phyloP scores from a whole-genome alignment of 2,888 invertebrate species.

The Heliconius ethilla region DNA sequence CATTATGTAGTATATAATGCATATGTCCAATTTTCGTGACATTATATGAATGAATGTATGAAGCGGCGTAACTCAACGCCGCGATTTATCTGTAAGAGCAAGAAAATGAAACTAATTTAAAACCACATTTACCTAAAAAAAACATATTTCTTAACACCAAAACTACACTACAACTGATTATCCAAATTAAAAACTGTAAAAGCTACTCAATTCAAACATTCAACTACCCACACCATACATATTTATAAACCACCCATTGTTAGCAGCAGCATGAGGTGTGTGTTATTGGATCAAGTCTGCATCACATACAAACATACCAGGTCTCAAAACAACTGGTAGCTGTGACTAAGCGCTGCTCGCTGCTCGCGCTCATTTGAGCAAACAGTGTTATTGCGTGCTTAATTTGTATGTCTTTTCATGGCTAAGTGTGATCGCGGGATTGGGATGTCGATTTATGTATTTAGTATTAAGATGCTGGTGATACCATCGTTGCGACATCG shows the following conservation, averaged over 20 bases:
- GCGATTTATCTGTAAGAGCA: too few relatives aligned
- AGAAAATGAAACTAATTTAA: too few relatives aligned
- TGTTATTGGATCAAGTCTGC: conserved; percentile 54
- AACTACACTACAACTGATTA: not conserved
- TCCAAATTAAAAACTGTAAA: not conserved
- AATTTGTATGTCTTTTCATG: conserved; percentile 11
- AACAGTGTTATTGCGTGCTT: conserved; percentile 51
- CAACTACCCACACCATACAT: conserved; percentile 26
- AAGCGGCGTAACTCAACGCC: too few relatives aligned
- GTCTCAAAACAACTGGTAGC: conserved; percentile 61
- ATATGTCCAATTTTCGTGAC: too few relatives aligned
- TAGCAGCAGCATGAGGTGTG: conserved; percentile 45
- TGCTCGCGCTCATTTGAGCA: conserved; percentile 64
- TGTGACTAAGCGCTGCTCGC: conserved; percentile 59
- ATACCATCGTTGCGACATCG: not conserved
- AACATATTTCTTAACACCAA: not conserved
- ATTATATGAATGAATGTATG: too few relatives aligned
- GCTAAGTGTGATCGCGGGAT: not conserved
- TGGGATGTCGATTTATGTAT: not conserved
- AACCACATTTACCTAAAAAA: not conserved
- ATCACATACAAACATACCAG: conserved; percentile 52
- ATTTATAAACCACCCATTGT: conserved; percentile 66
- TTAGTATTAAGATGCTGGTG: not conserved
- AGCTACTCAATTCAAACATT: not conserved
- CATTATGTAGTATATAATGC: too few relatives aligned